A percentile compares a stretch with the other conserved stretches of the same genome.
Conservation (phyloP, 2,888 invertebrate genomes). For the Molorchus minor region DNA sequence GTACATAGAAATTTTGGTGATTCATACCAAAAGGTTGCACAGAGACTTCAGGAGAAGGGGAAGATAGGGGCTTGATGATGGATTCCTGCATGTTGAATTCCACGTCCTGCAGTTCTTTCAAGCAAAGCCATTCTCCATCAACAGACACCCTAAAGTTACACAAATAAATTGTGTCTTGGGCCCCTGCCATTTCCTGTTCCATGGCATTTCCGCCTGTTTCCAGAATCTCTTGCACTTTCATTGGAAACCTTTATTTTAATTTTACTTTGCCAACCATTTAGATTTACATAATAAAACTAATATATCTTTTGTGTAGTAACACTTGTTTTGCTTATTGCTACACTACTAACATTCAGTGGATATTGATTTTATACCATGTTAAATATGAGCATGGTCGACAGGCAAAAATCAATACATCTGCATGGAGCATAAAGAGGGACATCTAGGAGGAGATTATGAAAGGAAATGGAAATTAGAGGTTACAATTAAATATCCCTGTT, state of each 20-base stretch:
- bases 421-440: conserved; percentile 8
- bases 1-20: too few relatives aligned
- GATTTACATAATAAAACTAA: conserved; percentile 9
- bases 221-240: conserved; percentile 61
- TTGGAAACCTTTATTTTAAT: conserved; percentile 37
- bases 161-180: conserved; percentile 95
- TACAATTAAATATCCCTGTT: neutral
- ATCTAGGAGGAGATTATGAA: conserved; percentile 24
- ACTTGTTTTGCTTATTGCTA: conserved; percentile 18
- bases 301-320: neutral
- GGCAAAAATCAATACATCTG: conserved; percentile 19
- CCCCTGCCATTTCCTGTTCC: conserved; percentile 80
- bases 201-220: conserved; percentile 57
- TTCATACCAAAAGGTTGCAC: conserved; percentile 65
- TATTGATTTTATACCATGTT: conserved; percentile 22
- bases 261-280: conserved; percentile 2
- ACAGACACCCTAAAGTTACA: conserved; percentile 98
- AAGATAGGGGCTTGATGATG: conserved; percentile 70
- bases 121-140: conserved; percentile 96
- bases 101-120: conserved; percentile 93
- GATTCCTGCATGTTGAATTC: conserved; percentile 79
- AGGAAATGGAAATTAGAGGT: neutral
- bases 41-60: conserved; percentile 71
- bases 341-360: conserved; percentile 20
- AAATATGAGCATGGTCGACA: conserved; percentile 27